Base-by-base conservation (phyloP, 2,113 vertebrate species). In the Sialia sialis region DNA sequence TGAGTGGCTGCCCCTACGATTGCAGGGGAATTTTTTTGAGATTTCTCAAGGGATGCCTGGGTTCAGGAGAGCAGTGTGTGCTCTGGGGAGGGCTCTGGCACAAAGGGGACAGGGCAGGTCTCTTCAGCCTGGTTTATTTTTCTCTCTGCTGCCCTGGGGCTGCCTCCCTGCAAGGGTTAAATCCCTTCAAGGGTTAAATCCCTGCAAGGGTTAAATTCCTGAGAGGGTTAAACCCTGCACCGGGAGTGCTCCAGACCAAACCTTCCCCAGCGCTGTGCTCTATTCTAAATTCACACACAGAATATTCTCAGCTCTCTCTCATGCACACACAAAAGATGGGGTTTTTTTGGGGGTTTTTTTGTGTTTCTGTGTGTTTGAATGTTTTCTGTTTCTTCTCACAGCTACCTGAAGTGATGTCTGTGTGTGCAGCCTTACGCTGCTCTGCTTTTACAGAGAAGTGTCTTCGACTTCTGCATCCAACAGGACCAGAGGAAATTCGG, bases 1-100 rank as follows among this genome's bases (percentile, higher is more conserved):
- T 1, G 36, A 39, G 19, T 0, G 44, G 70, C 36, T 49, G 34
- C 17, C 4, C 3, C 44, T 14, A 0, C 1, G 4, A 10, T 16
- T 19, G 27, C 7, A 0, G 1, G 49, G 67, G 19, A 63, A 48
- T 6, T 44, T 39, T 48, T 23, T 0, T 39, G 38, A 39, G 38
- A 39, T 39, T 39, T 39, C 38, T 39, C 38, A 9, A 39, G 38
- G 38, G 34, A 39, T 34, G 27, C 9, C 13, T 5, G 6, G 34
- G 21, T 34, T 39, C 9, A n/a, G 5, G 58, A 4, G 41, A 51
- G 44, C 11, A 7, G 22, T 13, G 34, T 13, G 29, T 22, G 27
- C 32, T 69, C 64, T n/a, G 56, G 13, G 9, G 32, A 39, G 72
- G 5, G 62, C 56, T 48, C 32, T n/a, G n/a, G n/a, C n/a, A n/a